Percentiles rank a stretch among this genome's conserved stretches.
phyloP scores from a whole-genome alignment of 1,140 invertebrate species.

The Drosophila novamexicana region DNA sequence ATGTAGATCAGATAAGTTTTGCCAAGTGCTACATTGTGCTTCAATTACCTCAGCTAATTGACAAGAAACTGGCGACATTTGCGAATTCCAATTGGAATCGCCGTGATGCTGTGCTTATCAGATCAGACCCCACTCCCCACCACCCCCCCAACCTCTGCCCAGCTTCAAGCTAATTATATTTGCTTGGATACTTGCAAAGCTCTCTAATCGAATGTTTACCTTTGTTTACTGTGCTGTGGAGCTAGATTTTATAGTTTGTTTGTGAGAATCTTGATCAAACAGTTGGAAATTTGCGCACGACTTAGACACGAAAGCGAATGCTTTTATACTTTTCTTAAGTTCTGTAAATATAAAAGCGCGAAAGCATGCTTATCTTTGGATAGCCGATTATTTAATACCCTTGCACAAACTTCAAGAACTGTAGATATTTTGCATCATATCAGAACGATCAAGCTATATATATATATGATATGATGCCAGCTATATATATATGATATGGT shows the following conservation, averaged over 20 bases:
- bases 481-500: no score
- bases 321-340: background rate
- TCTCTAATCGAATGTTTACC: constrained; percentile 45
- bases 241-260: constrained; percentile 29
- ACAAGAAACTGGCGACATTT: constrained; percentile 75
- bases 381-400: background rate
- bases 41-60: constrained; percentile 72
- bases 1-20: constrained; percentile 36
- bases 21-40: constrained; percentile 60
- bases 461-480: no score
- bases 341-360: background rate
- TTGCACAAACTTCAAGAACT: no score
- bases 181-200: constrained; percentile 21
- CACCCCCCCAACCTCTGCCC: constrained; percentile 17
- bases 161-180: constrained; percentile 67
- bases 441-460: no score
- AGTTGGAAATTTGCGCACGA: constrained; percentile 26
- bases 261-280: constrained; percentile 37
- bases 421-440: no score
- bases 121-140: constrained; percentile 8
- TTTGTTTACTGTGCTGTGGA: constrained; percentile 5
- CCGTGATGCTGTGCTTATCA: constrained; percentile 37
- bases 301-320: background rate
- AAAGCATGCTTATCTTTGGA: no score
- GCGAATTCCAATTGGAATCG: constrained; percentile 54